phyloP scores from a whole-genome alignment of 2,888 invertebrate genomes.

The Rhagonycha lutea region DNA sequence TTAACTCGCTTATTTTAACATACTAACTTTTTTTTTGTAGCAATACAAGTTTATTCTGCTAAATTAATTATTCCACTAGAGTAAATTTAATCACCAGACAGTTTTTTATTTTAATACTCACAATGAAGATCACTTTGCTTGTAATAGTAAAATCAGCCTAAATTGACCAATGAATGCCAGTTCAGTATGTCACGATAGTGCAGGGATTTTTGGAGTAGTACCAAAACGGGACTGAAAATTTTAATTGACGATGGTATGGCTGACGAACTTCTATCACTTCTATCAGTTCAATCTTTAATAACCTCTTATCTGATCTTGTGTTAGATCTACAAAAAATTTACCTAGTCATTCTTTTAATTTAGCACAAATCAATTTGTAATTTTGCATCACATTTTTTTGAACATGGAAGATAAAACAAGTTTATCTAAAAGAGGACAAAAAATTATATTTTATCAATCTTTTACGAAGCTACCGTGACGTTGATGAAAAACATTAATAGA shows the following conservation, averaged over 20 bases:
- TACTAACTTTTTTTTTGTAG: background rate
- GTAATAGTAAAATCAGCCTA: background rate
- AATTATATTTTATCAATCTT: too few relatives aligned
- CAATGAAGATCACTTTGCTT: background rate
- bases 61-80: background rate
- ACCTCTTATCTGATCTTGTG: background rate
- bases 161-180: too few relatives aligned
- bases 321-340: background rate
- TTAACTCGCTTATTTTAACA: background rate
- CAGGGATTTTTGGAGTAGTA: too few relatives aligned
- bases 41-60: background rate
- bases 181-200: too few relatives aligned
- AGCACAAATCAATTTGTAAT: background rate
- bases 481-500: too few relatives aligned
- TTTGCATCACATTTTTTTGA: background rate
- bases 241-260: background rate
- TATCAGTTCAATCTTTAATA: background rate
- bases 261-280: background rate
- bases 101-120: background rate
- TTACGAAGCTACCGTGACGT: too few relatives aligned
- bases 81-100: background rate
- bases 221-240: background rate
- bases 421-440: too few relatives aligned
- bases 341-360: background rate
- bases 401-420: background rate